Evolutionary conservation across 2,888 invertebrate species (phyloP), one percentile per base, ranked within the genome.

Genomic region (Pyrocoelia pectoralis): DNA sequence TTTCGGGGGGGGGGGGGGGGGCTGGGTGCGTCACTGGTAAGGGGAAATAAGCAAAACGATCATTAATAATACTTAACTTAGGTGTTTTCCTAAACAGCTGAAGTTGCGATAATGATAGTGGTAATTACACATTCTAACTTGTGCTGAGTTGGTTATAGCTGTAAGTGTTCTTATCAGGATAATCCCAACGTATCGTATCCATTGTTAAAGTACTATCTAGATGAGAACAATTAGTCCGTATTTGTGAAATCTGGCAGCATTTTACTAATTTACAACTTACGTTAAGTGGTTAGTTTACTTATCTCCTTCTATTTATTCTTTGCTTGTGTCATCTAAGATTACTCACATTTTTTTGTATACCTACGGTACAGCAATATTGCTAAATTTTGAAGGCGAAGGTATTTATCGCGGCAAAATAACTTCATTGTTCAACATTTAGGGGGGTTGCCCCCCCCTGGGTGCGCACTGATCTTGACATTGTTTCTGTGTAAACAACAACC

Each of bases 111-210:
- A 24, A 58, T 57, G 62, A 52, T 56, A 62, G 56, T 56, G 62
- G 56, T 51, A 62, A 62, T 62, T 56, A 56, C 40, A 29, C 13
- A 14, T 50, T 57, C 46, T 57, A 52, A 57, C 24, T 53, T 43
- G 56, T 46, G 61, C 51, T 46, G 49, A 50, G 43, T 61, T 56
- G 56, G 29, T 56, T 50, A 56, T 58, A 53, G 61, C 62, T 41
- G 54, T 61, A 43, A 48, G 70, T 62, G 67, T 62, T 69, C 72
- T 75, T 74, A 74, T 74, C 76, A 67, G 66, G 69, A 67, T 75
- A 75, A 74, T 74, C 75, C 74, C 60, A 62, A 49, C 68, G 70
- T 70, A 73, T 72, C 71, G 70, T 71, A 63, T 70, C 70, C 72
- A 73, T 72, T 72, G 71, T 71, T 68, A 60, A 65, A 48, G 67